Evolutionary conservation across 2,113 vertebrate genomes (phyloP).

Genomic region (Porphyrio hochstetteri): DNA sequence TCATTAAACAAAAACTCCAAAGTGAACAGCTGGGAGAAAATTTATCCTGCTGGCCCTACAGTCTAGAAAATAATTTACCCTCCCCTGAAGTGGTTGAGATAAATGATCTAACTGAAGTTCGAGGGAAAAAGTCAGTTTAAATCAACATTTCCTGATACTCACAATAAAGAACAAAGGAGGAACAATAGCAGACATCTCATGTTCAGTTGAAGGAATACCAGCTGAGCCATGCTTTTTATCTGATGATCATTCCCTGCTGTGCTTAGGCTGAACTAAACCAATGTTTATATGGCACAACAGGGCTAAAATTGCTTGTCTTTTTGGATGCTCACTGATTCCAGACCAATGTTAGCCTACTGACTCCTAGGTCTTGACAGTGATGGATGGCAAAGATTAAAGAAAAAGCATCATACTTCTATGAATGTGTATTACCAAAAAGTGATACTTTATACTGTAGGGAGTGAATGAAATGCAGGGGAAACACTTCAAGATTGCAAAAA

Average conservation of each 20-base stretch:
- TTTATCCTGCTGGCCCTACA: background rate
- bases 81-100: slow-evolving; percentile 8
- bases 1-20: slow-evolving; percentile 37
- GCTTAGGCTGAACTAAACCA: slow-evolving; percentile 23
- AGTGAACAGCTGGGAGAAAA: slow-evolving; percentile 7
- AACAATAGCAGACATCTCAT: background rate
- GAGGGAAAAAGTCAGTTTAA: background rate
- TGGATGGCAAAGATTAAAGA: slow-evolving; percentile 26
- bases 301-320: slow-evolving; percentile 30
- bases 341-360: background rate
- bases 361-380: slow-evolving; percentile 6
- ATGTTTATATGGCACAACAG: slow-evolving; percentile 13
- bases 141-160: background rate
- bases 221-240: background rate
- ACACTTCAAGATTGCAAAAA: background rate
- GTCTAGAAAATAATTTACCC: background rate
- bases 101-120: slow-evolving; percentile 2
- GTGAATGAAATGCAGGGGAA: background rate
- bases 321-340: background rate
- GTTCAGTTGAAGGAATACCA: background rate
- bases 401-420: background rate
- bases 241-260: background rate
- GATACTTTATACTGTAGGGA: background rate
- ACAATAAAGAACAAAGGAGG: background rate
- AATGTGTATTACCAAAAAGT: background rate